A percentile compares a stretch with the other conserved stretches of the same genome.
phyloP scores from a whole-genome alignment of 2,113 vertebrate genomes.

The Galeopterus variegatus region DNA sequence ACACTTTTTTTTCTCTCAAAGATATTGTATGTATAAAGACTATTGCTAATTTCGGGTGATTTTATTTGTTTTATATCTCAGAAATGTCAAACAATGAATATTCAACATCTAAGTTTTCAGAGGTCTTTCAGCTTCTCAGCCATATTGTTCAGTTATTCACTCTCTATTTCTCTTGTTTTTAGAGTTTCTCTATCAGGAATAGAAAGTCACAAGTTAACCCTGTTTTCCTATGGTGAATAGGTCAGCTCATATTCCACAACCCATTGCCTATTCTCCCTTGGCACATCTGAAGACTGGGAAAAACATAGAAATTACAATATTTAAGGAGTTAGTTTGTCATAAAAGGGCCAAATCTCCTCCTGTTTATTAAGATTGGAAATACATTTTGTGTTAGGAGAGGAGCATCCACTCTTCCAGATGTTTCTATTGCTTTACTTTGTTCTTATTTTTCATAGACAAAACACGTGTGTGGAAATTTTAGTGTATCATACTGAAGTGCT shows the following conservation, averaged over 20 bases:
- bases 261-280: not conserved
- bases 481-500: not conserved
- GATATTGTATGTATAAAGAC: not conserved
- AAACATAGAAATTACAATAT: not conserved
- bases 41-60: not conserved
- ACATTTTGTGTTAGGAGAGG: not conserved
- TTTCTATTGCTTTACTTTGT: not conserved
- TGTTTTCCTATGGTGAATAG: not conserved
- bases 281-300: not conserved
- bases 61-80: not conserved
- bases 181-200: not conserved
- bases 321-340: not conserved
- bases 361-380: not conserved
- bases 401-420: not conserved
- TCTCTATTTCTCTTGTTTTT: not conserved
- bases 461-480: not conserved
- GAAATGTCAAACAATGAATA: constrained; percentile 3
- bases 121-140: not conserved
- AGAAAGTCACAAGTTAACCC: not conserved
- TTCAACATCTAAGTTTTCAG: not conserved
- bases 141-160: not conserved
- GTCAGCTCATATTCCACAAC: not conserved
- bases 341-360: not conserved
- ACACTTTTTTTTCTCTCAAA: not conserved
- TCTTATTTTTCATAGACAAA: not conserved